These are phyloP conservation scores for Pocillopora grandis DNA, from an alignment of 92 coral and sea anemone species.

Conservation along the genomic window DNA sequence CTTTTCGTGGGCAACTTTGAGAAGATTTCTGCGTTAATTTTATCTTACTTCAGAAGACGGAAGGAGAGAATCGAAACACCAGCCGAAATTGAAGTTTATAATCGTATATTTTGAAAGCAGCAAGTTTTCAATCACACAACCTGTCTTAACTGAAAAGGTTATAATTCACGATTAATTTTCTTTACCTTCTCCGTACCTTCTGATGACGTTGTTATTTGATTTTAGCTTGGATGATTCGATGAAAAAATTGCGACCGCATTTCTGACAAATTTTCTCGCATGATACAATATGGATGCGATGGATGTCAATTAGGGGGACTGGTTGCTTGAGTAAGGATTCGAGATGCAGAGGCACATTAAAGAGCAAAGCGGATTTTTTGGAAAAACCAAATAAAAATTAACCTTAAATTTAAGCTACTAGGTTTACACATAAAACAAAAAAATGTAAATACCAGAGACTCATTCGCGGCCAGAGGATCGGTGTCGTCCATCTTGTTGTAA, in stretches of 20 bases:
- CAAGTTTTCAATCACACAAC: slow-evolving; percentile 1
- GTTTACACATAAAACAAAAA: slow-evolving; percentile 3
- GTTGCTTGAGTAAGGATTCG: not conserved
- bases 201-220: not conserved
- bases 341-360: not conserved
- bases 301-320: slow-evolving; percentile 4
- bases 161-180: slow-evolving; percentile 29
- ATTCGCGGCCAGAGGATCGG: slow-evolving; percentile 85
- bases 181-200: slow-evolving; percentile 4
- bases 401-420: not conserved
- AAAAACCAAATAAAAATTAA: not conserved
- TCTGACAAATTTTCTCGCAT: not conserved
- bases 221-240: not conserved
- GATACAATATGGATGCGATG: not conserved
- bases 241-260: not conserved
- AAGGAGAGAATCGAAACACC: slow-evolving; percentile 16
- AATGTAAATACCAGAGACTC: slow-evolving; percentile 85
- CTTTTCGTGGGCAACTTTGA: not conserved
- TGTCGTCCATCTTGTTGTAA: slow-evolving; percentile 83
- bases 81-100: slow-evolving; percentile 17
- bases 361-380: not conserved
- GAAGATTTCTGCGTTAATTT: not conserved
- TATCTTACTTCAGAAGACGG: not conserved
- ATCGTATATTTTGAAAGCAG: slow-evolving; percentile 25
- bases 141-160: slow-evolving; percentile 13